Evolutionary conservation across 2,797 vertebrate species (phyloP).

Genomic region (Nothura maculosa): DNA sequence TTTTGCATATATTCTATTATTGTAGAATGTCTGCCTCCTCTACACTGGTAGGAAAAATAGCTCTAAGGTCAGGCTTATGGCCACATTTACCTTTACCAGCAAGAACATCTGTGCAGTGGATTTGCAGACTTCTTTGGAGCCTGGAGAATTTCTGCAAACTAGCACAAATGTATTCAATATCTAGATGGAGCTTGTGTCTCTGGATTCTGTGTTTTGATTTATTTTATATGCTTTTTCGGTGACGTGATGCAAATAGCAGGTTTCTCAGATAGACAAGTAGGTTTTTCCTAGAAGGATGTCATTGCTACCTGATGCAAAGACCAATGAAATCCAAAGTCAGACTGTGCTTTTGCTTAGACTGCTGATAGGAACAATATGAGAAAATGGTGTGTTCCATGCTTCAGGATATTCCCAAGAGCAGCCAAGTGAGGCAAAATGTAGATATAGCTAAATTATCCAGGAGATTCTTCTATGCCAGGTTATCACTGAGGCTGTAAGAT

Average conservation of each 20-base stretch:
- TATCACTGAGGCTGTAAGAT: neutral
- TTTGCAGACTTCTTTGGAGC: neutral
- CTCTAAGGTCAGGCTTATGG: neutral
- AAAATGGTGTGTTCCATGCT: neutral
- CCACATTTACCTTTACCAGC: neutral
- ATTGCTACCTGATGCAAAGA: neutral
- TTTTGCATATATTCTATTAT: neutral
- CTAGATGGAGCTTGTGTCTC: neutral
- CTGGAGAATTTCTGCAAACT: neutral
- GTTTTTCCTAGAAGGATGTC: neutral
- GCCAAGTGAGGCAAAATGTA: neutral
- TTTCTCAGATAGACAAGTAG: neutral
- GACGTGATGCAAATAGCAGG: neutral
- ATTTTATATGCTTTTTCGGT: neutral
- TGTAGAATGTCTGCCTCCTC: neutral
- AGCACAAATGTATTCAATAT: neutral
- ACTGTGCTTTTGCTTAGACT: neutral
- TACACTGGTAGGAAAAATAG: neutral
- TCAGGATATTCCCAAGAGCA: neutral
- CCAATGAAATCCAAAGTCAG: neutral
- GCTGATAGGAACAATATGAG: neutral
- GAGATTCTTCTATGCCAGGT: neutral
- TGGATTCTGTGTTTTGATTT: neutral
- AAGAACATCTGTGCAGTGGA: neutral
- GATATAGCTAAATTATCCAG: neutral